Conservation (phyloP, 2,113 vertebrate species). For the Pygoscelis antarcticus region DNA sequence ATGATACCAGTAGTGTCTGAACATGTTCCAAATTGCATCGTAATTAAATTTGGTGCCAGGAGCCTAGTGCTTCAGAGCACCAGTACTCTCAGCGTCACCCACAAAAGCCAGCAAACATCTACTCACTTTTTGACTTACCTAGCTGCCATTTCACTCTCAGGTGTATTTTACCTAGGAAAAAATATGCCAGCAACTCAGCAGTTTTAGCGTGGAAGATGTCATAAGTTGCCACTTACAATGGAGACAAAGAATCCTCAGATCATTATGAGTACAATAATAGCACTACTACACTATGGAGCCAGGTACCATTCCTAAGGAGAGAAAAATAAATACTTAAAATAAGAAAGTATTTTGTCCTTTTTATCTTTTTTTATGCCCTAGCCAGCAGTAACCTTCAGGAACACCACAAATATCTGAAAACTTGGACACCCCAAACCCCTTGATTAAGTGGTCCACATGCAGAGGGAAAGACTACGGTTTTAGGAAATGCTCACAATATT, state of each 20-base stretch:
- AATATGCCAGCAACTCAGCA: conserved; percentile 37
- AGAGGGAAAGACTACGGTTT: background rate
- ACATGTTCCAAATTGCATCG: conserved; percentile 15
- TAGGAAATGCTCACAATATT: background rate
- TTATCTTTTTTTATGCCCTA: background rate
- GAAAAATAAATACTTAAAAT: background rate
- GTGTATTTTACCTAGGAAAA: conserved; percentile 20
- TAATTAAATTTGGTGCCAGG: conserved; percentile 33
- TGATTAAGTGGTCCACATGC: background rate
- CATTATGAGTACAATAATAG: background rate
- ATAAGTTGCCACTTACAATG: conserved; percentile 14
- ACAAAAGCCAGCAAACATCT: conserved; percentile 15
- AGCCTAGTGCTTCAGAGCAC: background rate
- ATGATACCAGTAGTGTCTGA: background rate
- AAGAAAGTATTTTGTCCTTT: background rate
- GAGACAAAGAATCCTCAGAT: conserved; percentile 40
- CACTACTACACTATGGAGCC: background rate
- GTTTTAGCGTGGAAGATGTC: background rate
- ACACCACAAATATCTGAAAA: background rate
- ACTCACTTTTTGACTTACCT: conserved; percentile 6
- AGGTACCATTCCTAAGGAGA: background rate
- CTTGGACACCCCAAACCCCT: accelerated
- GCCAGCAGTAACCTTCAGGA: background rate
- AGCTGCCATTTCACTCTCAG: background rate
- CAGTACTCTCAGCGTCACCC: background rate